Base-by-base conservation (phyloP, 2,888 invertebrate species). In the Gasteruption jaculator region DNA sequence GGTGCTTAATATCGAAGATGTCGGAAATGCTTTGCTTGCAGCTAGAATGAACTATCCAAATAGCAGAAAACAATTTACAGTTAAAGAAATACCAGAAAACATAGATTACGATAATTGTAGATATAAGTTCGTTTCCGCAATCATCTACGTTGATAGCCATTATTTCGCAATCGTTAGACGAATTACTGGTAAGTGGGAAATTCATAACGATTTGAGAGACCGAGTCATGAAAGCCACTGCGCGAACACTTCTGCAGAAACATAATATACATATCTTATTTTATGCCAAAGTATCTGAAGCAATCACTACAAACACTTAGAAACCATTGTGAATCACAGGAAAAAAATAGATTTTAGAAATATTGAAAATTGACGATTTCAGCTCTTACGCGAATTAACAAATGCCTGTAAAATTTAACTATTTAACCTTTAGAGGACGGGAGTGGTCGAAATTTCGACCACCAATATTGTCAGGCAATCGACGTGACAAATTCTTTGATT, bases 101-200 rank as follows among this genome's bases (percentile, higher is more conserved):
- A 5, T 42, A 5, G 4, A 37, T 1, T 38, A 38, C 12, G 16
- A 15, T 29, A 29, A 16, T 29, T 29, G 15, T 11, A 2, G 6
- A 15, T 45, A 38, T 27, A 38, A 27, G 22, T 29, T 42, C 1
- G 42, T 45, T 25, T 38, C 45, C 1, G 38, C 37, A 18, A 30
- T 45, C 6, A 15, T 42, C 26, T 19, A 34, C 32, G 21, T 20
- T 33, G 15, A n/a, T 10, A 26, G 21, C 10, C 38, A 45, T 38
- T 45, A 42, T 26, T 38, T 33, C 18, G 34, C 38, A 15, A 25
- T 21, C 11, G 16, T 45, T 2, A 42, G 38, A 7, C 38, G 41
- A n/a, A 31, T 37, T 2, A 24, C 35, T 30, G 45, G 45, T 6
- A 27, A 10, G 11, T 45, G 41, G 41, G 45, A 45, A 22, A 41